A percentile compares a stretch with the other conserved stretches of the same genome.
These are phyloP conservation scores for Thereva unica DNA, from an alignment of 2,888 invertebrate genomes.

Conservation along the genomic window DNA sequence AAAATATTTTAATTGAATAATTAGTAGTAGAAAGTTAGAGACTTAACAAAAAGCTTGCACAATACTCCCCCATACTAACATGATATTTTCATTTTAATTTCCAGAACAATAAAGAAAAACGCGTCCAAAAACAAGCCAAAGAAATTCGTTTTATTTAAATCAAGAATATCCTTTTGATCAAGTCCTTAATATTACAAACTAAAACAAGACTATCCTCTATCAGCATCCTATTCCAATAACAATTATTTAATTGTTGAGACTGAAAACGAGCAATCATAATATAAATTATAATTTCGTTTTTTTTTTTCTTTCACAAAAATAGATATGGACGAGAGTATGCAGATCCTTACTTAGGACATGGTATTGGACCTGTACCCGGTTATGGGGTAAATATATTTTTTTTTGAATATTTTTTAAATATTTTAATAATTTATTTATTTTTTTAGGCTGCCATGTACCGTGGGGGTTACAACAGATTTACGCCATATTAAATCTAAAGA, in stretches of 20 bases:
- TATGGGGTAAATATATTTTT: slow-evolving; percentile 78
- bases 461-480: slow-evolving; percentile 92
- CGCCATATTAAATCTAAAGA: slow-evolving; percentile 75
- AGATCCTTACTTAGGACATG: slow-evolving; percentile 93
- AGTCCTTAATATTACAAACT: not conserved
- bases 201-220: not conserved
- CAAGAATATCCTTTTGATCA: not conserved
- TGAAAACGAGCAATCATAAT: too few relatives aligned
- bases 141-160: not conserved
- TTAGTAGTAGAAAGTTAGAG: too few relatives aligned
- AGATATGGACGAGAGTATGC: slow-evolving; percentile 90
- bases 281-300: too few relatives aligned
- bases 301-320: slow-evolving; percentile 1
- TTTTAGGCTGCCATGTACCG: slow-evolving; percentile 90
- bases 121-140: slow-evolving; percentile 28
- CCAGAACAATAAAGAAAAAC: slow-evolving; percentile 29
- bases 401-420: slow-evolving; percentile 3
- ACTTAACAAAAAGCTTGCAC: not conserved
- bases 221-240: too few relatives aligned
- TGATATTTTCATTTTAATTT: not conserved
- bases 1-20: too few relatives aligned
- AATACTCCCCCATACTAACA: not conserved
- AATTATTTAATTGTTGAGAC: too few relatives aligned
- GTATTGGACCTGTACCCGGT: slow-evolving; percentile 94
- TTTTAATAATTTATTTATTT: slow-evolving; percentile 44